Evolutionary conservation across 2,888 invertebrate species (phyloP).

Genomic region (Noctua pronuba): DNA sequence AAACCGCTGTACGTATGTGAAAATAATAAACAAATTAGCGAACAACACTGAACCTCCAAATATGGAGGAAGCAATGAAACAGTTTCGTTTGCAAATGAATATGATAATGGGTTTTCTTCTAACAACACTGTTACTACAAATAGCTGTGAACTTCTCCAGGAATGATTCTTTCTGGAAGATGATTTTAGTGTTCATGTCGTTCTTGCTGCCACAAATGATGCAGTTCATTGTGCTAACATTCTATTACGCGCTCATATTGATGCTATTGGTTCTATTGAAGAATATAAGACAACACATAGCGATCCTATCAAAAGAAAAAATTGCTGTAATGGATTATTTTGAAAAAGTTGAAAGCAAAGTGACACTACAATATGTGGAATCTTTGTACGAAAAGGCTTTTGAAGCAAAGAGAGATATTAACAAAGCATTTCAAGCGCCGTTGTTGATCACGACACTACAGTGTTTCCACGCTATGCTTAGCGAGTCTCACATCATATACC

Average conservation of each 20-base stretch:
- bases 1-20: slow-evolving; percentile 76
- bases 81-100: slow-evolving; percentile 73
- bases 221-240: slow-evolving; percentile 78
- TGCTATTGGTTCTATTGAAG: slow-evolving; percentile 73
- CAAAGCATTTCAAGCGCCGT: slow-evolving; percentile 78
- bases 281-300: slow-evolving; percentile 73
- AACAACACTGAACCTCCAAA: slow-evolving; percentile 71
- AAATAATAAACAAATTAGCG: slow-evolving; percentile 76
- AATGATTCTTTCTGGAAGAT: slow-evolving; percentile 79
- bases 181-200: slow-evolving; percentile 76
- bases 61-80: slow-evolving; percentile 64
- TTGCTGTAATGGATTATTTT: slow-evolving; percentile 56
- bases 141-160: slow-evolving; percentile 77
- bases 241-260: slow-evolving; percentile 76
- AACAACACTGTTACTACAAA: slow-evolving; percentile 69
- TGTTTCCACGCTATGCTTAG: slow-evolving; percentile 84
- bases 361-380: slow-evolving; percentile 76
- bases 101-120: slow-evolving; percentile 66
- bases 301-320: slow-evolving; percentile 54
- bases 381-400: slow-evolving; percentile 75
- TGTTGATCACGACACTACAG: slow-evolving; percentile 78
- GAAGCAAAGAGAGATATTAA: slow-evolving; percentile 78
- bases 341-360: slow-evolving; percentile 68
- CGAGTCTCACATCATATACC: slow-evolving; percentile 82
- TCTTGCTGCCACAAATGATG: slow-evolving; percentile 79